Evolutionary conservation across 2,113 vertebrate species (phyloP).

Genomic region (Atlantisia rogersi): DNA sequence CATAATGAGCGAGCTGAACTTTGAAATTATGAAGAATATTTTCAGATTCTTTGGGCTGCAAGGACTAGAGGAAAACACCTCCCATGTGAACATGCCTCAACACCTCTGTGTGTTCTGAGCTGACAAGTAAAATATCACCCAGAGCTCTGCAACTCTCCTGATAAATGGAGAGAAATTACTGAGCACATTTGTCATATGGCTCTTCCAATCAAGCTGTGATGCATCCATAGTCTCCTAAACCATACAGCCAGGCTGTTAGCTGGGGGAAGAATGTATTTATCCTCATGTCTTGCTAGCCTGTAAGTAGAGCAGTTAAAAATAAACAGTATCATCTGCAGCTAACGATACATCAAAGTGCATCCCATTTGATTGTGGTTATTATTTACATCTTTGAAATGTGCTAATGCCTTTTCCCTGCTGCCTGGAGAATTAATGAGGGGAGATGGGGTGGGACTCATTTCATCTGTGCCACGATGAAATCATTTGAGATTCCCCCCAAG

Average conservation of each 20-base stretch:
- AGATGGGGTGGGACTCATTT: background rate
- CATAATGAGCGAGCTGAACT: background rate
- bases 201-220: fast-evolving
- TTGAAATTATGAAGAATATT: conserved; percentile 5
- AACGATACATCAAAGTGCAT: background rate
- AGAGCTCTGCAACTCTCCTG: background rate
- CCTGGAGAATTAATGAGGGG: background rate
- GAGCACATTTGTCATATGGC: background rate
- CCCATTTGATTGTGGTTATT: background rate
- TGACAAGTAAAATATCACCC: conserved; percentile 48
- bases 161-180: background rate
- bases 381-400: background rate
- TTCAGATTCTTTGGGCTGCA: background rate
- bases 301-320: conserved; percentile 35
- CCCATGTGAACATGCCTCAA: background rate
- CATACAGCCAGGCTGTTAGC: background rate
- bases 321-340: background rate
- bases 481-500: background rate
- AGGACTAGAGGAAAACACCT: background rate
- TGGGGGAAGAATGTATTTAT: background rate
- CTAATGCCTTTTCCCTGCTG: background rate
- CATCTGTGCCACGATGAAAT: fast-evolving
- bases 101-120: background rate
- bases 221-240: background rate
- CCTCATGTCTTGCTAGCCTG: background rate